Evolutionary conservation across 2,888 invertebrate genomes (phyloP), one percentile per base, ranked within the genome.

Genomic region (Eilema griseolum): DNA sequence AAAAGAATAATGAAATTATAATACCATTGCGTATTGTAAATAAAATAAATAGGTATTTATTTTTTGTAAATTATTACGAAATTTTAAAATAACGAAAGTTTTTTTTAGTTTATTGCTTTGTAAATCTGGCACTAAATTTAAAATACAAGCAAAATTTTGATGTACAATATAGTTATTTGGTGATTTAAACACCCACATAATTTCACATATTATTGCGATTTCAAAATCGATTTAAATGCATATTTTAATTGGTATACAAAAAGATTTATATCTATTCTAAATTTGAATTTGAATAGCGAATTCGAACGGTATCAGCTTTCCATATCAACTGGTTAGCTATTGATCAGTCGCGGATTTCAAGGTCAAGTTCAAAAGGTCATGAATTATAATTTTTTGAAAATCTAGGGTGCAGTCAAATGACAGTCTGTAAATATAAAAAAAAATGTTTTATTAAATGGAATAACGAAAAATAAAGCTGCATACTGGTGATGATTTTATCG

Each of bases 101-200:
- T 5, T 52, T 46, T 41, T n/a, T n/a, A n/a, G n/a, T n/a, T n/a
- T 52, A n/a, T 10, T 52, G 46, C 46, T 46, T 46, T 46, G 52
- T 52, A 52, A n/a, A 52, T 52, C 52, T 52, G 52, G n/a, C n/a
- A n/a, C n/a, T 52, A 52, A 52, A 52, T 52, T n/a, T 52, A 52
- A n/a, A 52, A n/a, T 46, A 5, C 4, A 20, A 20, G 31, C 4
- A 7, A 33, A 33, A 33, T 33, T 7, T 33, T 33, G 31, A 33
- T 8, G 8, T 33, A 33, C 1, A 33, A 8, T 33, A 46, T 20
- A 20, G 46, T 46, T 20, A 46, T 46, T 46, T 20, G 16, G 16
- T 20, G 2, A 41, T 41, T 41, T 16, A 14, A 1, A 16, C 16
- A 28, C 28, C 28, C 5, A 28, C 28, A 28, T 28, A 28, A 3